Evolutionary conservation across 2,888 invertebrate species (phyloP).

Genomic region (Drosophila nr. medialis): DNA sequence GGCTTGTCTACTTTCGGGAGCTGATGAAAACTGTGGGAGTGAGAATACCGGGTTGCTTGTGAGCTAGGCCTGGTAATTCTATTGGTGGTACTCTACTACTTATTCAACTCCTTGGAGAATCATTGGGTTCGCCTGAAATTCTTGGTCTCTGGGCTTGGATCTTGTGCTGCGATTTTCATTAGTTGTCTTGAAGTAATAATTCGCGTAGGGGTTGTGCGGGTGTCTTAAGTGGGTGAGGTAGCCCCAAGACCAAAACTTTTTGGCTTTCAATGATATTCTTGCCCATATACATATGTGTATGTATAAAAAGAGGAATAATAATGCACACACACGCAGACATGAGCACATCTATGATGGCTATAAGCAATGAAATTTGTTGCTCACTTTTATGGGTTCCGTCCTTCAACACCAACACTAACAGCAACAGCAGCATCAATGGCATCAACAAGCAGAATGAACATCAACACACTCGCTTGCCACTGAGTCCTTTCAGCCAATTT

Average conservation of each 20-base stretch:
- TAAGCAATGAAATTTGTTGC: slow-evolving; percentile 77
- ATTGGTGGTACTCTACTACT: not conserved
- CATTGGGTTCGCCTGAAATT: not conserved
- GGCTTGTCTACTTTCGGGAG: not conserved
- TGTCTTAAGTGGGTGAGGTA: not conserved
- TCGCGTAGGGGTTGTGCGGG: not conserved
- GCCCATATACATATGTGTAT: not conserved
- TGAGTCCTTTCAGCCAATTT: slow-evolving; percentile 76
- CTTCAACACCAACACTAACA: slow-evolving; percentile 41
- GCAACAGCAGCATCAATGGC: slow-evolving; percentile 23
- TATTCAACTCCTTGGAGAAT: not conserved
- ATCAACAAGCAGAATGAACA: slow-evolving; percentile 45
- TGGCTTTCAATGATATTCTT: not conserved
- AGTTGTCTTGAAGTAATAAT: not conserved
- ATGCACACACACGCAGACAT: not conserved
- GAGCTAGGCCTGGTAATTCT: not conserved
- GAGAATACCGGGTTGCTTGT: not conserved
- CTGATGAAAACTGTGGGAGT: not conserved
- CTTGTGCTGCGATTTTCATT: not conserved
- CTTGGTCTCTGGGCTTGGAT: not conserved
- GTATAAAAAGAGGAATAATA: not conserved
- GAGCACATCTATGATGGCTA: slow-evolving; percentile 28
- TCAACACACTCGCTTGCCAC: slow-evolving; percentile 49
- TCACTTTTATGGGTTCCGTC: slow-evolving; percentile 74
- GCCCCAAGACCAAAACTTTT: not conserved